Evolutionary conservation across 2,888 invertebrate genomes (phyloP).

Genomic region (Drosophila buzzatii): DNA sequence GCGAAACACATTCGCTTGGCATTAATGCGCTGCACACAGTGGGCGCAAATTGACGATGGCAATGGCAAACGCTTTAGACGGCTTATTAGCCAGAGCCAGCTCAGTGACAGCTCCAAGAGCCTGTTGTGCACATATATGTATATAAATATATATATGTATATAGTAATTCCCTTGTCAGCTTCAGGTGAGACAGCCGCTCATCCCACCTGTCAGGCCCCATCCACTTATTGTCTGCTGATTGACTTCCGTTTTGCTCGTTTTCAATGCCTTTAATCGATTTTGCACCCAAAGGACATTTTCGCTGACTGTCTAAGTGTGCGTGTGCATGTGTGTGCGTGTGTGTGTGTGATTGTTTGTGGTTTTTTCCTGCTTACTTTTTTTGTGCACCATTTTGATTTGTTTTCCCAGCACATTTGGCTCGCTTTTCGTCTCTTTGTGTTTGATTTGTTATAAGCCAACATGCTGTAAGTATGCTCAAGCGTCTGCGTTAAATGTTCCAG

Average conservation of each 20-base stretch:
- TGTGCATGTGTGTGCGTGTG: conserved; percentile 26
- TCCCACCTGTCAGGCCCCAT: conserved; percentile 3
- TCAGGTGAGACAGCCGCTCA: conserved; percentile 52
- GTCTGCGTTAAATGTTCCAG: conserved; percentile 49
- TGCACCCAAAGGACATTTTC: conserved; percentile 82
- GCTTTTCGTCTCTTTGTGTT: conserved; percentile 10
- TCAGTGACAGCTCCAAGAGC: conserved; percentile 28
- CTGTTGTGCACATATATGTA: background rate
- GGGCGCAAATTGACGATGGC: conserved; percentile 57
- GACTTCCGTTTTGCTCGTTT: conserved; percentile 75
- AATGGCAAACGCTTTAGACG: conserved; percentile 51
- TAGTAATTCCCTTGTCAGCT: conserved; percentile 77
- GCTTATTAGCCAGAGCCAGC: conserved; percentile 60
- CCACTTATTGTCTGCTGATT: conserved; percentile 68
- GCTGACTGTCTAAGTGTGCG: background rate
- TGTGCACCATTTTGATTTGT: conserved; percentile 68
- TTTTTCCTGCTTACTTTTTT: conserved; percentile 36
- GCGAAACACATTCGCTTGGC: conserved; percentile 76
- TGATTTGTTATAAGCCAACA: conserved; percentile 32
- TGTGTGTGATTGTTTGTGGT: conserved; percentile 48
- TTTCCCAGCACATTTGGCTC: conserved; percentile 36
- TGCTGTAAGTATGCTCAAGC: conserved; percentile 44
- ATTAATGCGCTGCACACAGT: conserved; percentile 71
- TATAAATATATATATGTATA: background rate
- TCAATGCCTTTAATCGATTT: conserved; percentile 82